phyloP scores from a whole-genome alignment of 2,797 vertebrate species.

The Sebastolobus altivelis region DNA sequence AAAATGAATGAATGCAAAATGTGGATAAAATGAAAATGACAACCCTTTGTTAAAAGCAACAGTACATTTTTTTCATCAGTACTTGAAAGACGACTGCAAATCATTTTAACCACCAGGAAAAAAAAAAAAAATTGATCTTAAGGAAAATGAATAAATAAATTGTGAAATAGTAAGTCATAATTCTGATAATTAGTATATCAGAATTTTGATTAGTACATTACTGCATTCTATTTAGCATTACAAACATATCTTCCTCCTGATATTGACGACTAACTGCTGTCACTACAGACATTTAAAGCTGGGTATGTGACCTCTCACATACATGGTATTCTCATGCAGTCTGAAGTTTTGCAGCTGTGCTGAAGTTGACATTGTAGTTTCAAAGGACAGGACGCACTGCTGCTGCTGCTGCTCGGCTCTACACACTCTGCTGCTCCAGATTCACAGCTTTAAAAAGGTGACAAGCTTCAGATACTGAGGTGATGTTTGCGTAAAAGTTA shows the following conservation, averaged over 20 bases:
- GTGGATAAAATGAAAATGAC: too few relatives aligned
- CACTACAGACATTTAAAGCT: neutral
- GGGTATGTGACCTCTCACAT: neutral
- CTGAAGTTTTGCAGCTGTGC: neutral
- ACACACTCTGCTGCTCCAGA: neutral
- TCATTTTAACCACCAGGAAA: neutral
- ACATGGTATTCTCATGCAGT: neutral
- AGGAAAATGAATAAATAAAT: neutral
- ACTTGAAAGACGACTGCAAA: neutral
- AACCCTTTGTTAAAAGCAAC: too few relatives aligned
- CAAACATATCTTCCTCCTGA: neutral
- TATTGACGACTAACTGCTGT: neutral
- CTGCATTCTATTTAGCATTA: neutral
- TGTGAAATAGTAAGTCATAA: neutral
- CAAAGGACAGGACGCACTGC: neutral
- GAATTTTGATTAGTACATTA: neutral
- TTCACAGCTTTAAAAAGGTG: slow-evolving; percentile 1
- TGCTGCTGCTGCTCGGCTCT: neutral
- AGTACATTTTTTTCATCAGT: neutral
- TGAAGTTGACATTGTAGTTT: neutral
- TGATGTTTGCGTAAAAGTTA: neutral
- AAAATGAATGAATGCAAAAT: too few relatives aligned
- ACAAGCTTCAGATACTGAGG: neutral
- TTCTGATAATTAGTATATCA: too few relatives aligned
- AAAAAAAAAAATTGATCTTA: neutral